Conservation (phyloP, 2,797 vertebrate species). For the Calcarius lapponicus region DNA sequence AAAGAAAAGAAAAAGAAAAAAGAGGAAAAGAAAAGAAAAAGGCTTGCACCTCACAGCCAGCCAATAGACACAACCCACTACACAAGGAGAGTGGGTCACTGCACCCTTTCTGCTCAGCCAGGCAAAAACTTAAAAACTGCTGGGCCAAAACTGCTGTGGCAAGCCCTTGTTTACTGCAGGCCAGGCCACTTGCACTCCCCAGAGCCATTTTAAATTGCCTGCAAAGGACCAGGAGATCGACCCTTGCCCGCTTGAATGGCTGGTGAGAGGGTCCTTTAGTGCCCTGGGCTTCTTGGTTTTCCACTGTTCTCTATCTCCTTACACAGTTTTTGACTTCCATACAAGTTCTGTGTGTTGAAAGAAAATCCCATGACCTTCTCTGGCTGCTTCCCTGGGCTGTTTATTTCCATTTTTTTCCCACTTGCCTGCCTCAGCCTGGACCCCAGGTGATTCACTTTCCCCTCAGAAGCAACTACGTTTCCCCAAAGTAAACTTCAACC, state of each 20-base stretch:
- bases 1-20: no score
- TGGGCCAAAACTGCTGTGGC: not conserved
- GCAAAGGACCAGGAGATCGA: not conserved
- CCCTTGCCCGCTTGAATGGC: rapidly evolving
- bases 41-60: not conserved
- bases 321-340: not conserved
- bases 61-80: not conserved
- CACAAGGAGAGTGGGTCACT: not conserved
- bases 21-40: no score
- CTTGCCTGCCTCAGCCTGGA: not conserved
- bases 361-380: not conserved
- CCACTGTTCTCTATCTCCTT: conserved; percentile 37
- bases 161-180: not conserved
- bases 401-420: not conserved
- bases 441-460: not conserved
- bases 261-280: not conserved
- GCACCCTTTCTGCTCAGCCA: not conserved
- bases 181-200: not conserved
- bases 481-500: not conserved
- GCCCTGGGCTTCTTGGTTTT: not conserved
- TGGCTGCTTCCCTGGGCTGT: not conserved
- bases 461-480: not conserved
- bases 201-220: not conserved
- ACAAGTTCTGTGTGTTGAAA: not conserved
- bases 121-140: not conserved